Evolutionary conservation across 1,140 invertebrate genomes (phyloP).

Genomic region (Triops longicaudatus): DNA sequence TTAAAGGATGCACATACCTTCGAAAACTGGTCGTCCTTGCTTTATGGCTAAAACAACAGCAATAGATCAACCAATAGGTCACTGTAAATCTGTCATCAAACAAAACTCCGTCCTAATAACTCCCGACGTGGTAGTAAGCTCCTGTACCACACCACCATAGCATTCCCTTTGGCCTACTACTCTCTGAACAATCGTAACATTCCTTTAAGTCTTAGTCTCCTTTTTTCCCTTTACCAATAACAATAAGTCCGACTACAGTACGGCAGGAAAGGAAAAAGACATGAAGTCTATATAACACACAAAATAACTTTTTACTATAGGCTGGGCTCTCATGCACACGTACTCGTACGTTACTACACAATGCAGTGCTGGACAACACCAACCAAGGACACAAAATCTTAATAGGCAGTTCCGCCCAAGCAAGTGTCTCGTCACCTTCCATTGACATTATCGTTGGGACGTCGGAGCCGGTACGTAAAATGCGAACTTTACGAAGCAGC

Average conservation of each 20-base stretch:
- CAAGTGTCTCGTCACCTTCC: constrained; percentile 14
- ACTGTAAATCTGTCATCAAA: neutral
- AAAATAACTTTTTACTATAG: too few species aligned
- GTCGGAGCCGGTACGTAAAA: constrained; percentile 14
- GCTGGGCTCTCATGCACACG: too few species aligned
- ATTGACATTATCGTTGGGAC: constrained; percentile 5
- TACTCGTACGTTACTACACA: too few species aligned
- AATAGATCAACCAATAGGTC: constrained; percentile 5
- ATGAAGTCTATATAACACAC: too few species aligned
- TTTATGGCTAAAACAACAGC: constrained; percentile 15
- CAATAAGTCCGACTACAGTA: too few species aligned
- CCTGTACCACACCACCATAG: neutral
- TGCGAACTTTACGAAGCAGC: neutral
- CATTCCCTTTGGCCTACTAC: neutral
- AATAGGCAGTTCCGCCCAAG: constrained; percentile 14
- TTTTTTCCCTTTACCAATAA: too few species aligned
- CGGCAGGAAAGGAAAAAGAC: too few species aligned
- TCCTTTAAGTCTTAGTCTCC: too few species aligned
- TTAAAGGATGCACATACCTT: neutral
- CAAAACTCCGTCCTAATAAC: constrained; percentile 5
- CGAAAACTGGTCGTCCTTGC: neutral
- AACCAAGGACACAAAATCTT: too few species aligned
- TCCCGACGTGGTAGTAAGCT: neutral
- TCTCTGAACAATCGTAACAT: too few species aligned
- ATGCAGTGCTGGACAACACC: too few species aligned